These are phyloP conservation scores for Palloptera scutellata DNA, from an alignment of 2,888 invertebrate genomes.

Conservation along the genomic window DNA sequence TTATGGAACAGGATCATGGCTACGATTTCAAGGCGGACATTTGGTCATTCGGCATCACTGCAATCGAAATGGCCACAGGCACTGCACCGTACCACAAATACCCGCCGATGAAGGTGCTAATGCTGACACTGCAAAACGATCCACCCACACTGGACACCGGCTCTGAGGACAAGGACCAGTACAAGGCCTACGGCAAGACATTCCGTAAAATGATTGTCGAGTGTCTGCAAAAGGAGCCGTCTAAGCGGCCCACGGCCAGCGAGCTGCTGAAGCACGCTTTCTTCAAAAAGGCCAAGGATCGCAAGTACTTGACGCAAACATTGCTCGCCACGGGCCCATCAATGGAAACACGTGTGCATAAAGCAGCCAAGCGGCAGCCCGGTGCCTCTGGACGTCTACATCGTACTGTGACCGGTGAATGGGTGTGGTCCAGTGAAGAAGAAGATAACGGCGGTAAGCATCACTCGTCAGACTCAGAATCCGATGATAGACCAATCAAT, in stretches of 20 bases:
- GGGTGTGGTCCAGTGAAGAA: constrained; percentile 98
- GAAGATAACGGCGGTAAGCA: constrained; percentile 72
- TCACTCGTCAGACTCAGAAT: constrained; percentile 67
- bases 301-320: constrained; percentile 85
- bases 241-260: constrained; percentile 92
- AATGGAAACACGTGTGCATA: constrained; percentile 89
- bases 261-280: constrained; percentile 97
- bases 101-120: constrained; percentile 98
- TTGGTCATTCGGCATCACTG: constrained; percentile 85
- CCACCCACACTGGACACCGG: constrained; percentile 95
- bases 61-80: constrained; percentile 98
- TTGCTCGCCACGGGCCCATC: constrained; percentile 86
- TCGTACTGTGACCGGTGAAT: constrained; percentile 94
- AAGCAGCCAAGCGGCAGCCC: constrained; percentile 82
- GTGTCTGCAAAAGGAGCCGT: constrained; percentile 95
- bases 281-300: constrained; percentile 96
- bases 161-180: constrained; percentile 96
- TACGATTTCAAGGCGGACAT: constrained; percentile 95
- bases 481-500: constrained; percentile 71
- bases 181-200: constrained; percentile 96
- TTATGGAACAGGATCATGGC: constrained; percentile 98
- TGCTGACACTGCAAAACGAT: constrained; percentile 97
- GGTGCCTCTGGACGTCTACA: constrained; percentile 87
- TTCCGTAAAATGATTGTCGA: constrained; percentile 97
- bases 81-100: constrained; percentile 99